Base-by-base conservation (phyloP, 2,888 invertebrate species). In the Chalcosyrphus nemorum region DNA sequence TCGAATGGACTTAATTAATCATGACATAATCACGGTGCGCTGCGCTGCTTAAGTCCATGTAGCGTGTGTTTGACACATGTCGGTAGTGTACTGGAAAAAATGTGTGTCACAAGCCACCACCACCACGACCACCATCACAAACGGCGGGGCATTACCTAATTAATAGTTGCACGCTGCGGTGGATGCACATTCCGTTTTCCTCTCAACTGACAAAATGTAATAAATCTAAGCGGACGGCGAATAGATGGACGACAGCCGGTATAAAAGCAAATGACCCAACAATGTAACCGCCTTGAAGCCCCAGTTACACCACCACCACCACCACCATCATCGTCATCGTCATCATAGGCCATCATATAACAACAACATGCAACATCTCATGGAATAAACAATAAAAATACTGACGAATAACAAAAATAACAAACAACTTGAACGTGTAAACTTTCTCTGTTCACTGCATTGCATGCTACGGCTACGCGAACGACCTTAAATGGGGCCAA, bases 241-340 rank as follows among this genome's bases (percentile, higher is more conserved):
- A n/a, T n/a, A n/a, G n/a, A n/a, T n/a, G n/a, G n/a, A 70, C 68
- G 59, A 19, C 70, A 57, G 57, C 65, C 70, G 68, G 61, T 66
- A 43, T 35, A 45, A 74, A n/a, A 84, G 74, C 74, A 80, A 84
- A 84, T 84, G 84, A 84, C 80, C 80, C 84, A 70, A 70, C 80
- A 75, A 70, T 84, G 65, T 82, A 84, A 84, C n/a, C 84, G 84
- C 80, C 84, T 84, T 84, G 84, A 84, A 84, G 80, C 70, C 84
- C 77, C 80, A 74, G 74, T 84, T 84, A 84, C 80, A 84, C 74
- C 65, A 80, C 70, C 50, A 75, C 43, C 32, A 32, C 11, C 32
- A 50, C 59, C 43, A 45, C 52, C 52, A 29, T 19, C 21, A n/a
- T n/a, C n/a, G n/a, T n/a, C n/a, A n/a, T n/a, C n/a, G n/a, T n/a